Evolutionary conservation across 2,888 invertebrate genomes (phyloP).

Genomic region (Eilema depressum): DNA sequence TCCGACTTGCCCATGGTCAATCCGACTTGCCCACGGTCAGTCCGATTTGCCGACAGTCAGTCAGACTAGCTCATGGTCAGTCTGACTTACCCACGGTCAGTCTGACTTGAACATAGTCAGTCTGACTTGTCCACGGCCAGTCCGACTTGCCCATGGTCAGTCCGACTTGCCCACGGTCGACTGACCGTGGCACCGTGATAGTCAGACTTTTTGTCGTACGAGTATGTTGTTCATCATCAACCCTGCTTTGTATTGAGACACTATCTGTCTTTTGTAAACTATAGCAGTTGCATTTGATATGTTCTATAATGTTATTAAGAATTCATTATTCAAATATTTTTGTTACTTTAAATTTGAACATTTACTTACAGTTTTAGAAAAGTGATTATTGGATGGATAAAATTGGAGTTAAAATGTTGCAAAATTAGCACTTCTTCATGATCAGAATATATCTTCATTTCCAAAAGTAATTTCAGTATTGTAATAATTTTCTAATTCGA

Average conservation of each 20-base stretch:
- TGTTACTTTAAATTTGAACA: no score
- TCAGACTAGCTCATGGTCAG: not conserved
- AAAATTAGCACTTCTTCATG: no score
- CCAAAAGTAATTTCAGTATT: no score
- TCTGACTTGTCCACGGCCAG: not conserved
- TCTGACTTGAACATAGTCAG: not conserved
- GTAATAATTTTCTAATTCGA: no score
- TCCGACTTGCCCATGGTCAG: not conserved
- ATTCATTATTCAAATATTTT: no score
- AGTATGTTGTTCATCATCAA: not conserved
- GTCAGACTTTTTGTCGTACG: not conserved
- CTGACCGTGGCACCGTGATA: no score
- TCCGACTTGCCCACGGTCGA: not conserved
- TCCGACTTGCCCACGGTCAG: not conserved
- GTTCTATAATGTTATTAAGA: no score
- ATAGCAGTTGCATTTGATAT: no score
- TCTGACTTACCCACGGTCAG: not conserved
- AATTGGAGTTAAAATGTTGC: no score
- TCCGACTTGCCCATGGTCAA: slow-evolving; percentile 10
- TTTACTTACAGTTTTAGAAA: no score
- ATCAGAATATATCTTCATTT: no score
- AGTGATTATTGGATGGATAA: no score
- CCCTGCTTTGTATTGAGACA: not conserved
- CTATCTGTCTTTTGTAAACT: not conserved
- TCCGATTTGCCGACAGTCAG: not conserved